These are phyloP conservation scores for Capreolus pygargus DNA, from an alignment of 2,113 vertebrate species.

Conservation along the genomic window DNA sequence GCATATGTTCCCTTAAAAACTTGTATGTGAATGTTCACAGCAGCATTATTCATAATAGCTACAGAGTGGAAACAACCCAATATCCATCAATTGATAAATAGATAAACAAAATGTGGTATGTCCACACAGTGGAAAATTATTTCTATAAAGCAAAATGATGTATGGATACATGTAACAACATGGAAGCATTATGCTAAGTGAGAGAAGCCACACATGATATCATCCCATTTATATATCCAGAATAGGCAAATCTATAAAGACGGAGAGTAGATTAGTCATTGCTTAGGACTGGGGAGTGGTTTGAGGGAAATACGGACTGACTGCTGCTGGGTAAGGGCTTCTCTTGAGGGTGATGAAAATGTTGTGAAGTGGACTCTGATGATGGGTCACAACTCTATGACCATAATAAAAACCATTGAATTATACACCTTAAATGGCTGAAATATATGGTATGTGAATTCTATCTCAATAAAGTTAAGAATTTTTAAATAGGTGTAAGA, in stretches of 20 bases:
- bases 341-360: neutral
- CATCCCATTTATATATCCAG: neutral
- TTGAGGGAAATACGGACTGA: neutral
- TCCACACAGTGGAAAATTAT: neutral
- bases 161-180: neutral
- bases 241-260: neutral
- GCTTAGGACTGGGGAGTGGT: neutral
- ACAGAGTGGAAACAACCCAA: neutral
- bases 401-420: neutral
- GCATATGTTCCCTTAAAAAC: neutral
- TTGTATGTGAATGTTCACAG: neutral
- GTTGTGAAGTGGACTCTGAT: neutral
- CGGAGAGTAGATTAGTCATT: neutral
- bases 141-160: neutral
- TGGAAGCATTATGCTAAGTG: neutral
- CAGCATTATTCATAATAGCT: neutral
- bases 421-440: neutral
- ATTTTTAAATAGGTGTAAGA: neutral
- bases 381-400: neutral
- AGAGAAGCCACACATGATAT: neutral
- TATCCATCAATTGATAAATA: neutral
- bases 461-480: neutral
- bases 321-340: neutral
- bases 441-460: neutral
- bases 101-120: neutral